A percentile compares a stretch with the other conserved stretches of the same genome.
Conservation (phyloP, 2,888 invertebrate genomes). For the Cordilura impudica region DNA sequence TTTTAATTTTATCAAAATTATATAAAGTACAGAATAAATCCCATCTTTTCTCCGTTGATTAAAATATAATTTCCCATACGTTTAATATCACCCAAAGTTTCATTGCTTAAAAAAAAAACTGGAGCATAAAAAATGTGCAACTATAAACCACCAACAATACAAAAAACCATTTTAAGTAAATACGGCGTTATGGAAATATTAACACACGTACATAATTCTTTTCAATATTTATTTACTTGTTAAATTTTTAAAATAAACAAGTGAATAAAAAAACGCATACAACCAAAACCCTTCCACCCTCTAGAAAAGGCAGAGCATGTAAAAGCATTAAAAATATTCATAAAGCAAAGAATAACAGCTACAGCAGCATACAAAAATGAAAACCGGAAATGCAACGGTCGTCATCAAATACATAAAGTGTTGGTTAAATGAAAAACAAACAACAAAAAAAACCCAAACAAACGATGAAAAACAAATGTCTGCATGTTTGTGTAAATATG, state of each 20-base stretch:
- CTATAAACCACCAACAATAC: too few relatives aligned
- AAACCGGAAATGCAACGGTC: constrained; percentile 55
- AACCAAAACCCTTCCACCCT: constrained; percentile 20
- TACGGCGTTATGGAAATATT: too few relatives aligned
- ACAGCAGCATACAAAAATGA: constrained; percentile 10
- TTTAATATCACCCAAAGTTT: too few relatives aligned
- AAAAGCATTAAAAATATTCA: constrained; percentile 13
- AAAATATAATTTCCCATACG: too few relatives aligned
- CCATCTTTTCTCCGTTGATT: too few relatives aligned
- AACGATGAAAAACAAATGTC: constrained; percentile 54
- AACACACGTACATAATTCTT: neutral
- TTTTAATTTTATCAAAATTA: too few relatives aligned
- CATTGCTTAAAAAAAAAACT: neutral
- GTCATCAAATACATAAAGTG: constrained; percentile 49
- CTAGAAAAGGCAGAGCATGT: constrained; percentile 43
- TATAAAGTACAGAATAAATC: too few relatives aligned
- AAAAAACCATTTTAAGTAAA: too few relatives aligned
- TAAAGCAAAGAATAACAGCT: constrained; percentile 1
- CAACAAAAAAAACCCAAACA: constrained; percentile 34
- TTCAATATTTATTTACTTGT: neutral
- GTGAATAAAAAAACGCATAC: constrained; percentile 11
- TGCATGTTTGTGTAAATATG: constrained; percentile 43
- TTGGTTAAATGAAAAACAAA: constrained; percentile 48
- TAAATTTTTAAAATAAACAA: constrained; percentile 33
- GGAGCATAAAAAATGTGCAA: neutral